Evolutionary conservation across 92 coral and sea anemone species (phyloP).

Genomic region (Parazoanthus swiftii): DNA sequence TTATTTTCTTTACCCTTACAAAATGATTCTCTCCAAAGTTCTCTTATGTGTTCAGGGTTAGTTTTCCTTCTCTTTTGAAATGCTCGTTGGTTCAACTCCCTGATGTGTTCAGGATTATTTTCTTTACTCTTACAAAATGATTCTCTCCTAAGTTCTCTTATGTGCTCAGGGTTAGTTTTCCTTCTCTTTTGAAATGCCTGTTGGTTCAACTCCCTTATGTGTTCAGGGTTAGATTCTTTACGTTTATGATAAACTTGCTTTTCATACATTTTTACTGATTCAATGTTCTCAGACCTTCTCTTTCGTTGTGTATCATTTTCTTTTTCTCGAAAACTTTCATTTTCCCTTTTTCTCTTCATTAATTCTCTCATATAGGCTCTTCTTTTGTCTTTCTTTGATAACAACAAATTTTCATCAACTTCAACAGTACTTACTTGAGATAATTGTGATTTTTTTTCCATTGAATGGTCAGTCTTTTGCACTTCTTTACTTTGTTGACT

Average conservation of each 20-base stretch:
- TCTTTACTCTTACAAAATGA: constrained; percentile 1
- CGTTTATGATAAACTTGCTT: constrained; percentile 19
- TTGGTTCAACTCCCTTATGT: constrained; percentile 22
- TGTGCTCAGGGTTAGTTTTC: constrained; percentile 33
- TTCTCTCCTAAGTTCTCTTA: constrained; percentile 28
- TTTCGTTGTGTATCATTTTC: constrained; percentile 41
- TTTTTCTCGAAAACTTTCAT: constrained; percentile 39
- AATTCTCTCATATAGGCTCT: constrained; percentile 50
- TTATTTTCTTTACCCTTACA: background rate
- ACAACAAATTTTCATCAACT: background rate
- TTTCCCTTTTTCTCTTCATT: constrained; percentile 42
- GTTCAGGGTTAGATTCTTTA: background rate
- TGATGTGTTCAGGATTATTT: background rate
- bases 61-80: constrained; percentile 19
- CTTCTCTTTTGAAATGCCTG: constrained; percentile 24
- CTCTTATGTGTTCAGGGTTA: constrained; percentile 41
- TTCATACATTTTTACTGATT: constrained; percentile 38
- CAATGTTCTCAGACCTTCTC: constrained; percentile 47
- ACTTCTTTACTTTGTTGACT: constrained; percentile 2
- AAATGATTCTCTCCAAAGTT: constrained; percentile 24
- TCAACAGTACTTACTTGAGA: background rate
- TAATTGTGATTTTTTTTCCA: background rate
- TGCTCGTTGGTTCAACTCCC: constrained; percentile 22
- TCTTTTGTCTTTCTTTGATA: constrained; percentile 36
- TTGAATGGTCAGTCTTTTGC: background rate